These are phyloP conservation scores for Rhabdophis nuchalis DNA, from an alignment of 2,797 vertebrate genomes.

Conservation along the genomic window DNA sequence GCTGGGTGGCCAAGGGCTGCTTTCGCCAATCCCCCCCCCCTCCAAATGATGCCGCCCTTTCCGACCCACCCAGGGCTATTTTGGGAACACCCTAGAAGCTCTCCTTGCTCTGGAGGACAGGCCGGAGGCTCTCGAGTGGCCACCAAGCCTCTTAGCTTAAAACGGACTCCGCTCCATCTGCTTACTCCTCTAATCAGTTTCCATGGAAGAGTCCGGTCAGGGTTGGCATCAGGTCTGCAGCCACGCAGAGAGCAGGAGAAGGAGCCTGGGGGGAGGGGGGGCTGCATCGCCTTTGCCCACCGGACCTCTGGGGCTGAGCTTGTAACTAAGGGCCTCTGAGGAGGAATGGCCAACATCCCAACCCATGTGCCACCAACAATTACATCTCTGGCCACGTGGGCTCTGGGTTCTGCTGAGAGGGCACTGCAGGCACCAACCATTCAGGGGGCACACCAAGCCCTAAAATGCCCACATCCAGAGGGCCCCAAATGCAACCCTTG, in stretches of 20 bases:
- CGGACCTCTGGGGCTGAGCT: neutral
- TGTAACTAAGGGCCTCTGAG: neutral
- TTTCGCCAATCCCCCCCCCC: neutral
- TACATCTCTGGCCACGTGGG: too few species aligned
- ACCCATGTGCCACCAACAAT: neutral
- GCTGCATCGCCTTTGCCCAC: neutral
- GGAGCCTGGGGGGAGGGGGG: too few species aligned
- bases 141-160: neutral
- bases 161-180: neutral
- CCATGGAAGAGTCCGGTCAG: neutral
- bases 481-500: neutral
- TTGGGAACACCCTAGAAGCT: neutral
- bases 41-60: too few species aligned
- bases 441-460: neutral
- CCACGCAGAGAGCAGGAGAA: too few species aligned
- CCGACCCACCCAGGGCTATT: neutral
- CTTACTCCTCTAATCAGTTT: neutral
- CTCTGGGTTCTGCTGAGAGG: neutral
- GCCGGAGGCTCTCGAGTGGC: neutral
- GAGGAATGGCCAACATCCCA: neutral
- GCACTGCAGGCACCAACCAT: neutral
- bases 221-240: neutral
- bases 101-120: neutral
- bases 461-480: neutral
- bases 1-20: neutral